Percentiles rank a stretch among this genome's conserved stretches.
Evolutionary conservation across 2,888 invertebrate species (phyloP).

Genomic region (Nebria salina): DNA sequence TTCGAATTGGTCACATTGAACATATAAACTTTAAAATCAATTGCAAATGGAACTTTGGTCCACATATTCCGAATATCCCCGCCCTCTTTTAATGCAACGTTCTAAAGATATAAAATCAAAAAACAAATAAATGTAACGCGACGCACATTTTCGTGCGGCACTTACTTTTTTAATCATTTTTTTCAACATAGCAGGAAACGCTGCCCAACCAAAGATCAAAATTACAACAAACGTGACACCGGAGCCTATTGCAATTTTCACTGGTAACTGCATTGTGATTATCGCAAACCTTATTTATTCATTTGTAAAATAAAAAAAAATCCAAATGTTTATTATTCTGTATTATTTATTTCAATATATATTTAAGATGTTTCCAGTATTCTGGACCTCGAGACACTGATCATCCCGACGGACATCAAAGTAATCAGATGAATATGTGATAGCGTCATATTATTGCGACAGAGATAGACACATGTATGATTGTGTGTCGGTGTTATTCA

Average conservation of each 20-base stretch:
- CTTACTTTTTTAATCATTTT: slow-evolving; percentile 72
- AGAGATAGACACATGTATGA: background rate
- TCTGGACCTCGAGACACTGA: slow-evolving; percentile 35
- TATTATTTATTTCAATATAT: background rate
- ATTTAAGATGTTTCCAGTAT: slow-evolving; percentile 27
- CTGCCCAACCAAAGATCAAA: slow-evolving; percentile 71
- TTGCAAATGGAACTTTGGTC: slow-evolving; percentile 78
- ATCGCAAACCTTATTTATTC: background rate
- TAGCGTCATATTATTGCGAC: slow-evolving; percentile 32
- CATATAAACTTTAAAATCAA: slow-evolving; percentile 80
- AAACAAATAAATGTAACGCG: background rate
- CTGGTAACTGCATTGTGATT: slow-evolving; percentile 52
- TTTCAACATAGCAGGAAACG: slow-evolving; percentile 72
- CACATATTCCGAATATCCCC: slow-evolving; percentile 81
- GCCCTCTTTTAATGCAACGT: slow-evolving; percentile 77
- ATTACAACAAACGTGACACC: slow-evolving; percentile 67
- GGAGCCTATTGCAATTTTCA: slow-evolving; percentile 66
- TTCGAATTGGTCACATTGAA: slow-evolving; percentile 85
- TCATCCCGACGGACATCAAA: slow-evolving; percentile 12
- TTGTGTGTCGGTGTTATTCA: slow-evolving; percentile 31
- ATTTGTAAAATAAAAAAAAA: background rate
- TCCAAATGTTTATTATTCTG: background rate
- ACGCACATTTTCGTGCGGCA: background rate
- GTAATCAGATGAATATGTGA: slow-evolving; percentile 38
- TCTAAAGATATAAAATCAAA: slow-evolving; percentile 64